phyloP scores from a whole-genome alignment of 2,888 invertebrate species.

The Labia minor region DNA sequence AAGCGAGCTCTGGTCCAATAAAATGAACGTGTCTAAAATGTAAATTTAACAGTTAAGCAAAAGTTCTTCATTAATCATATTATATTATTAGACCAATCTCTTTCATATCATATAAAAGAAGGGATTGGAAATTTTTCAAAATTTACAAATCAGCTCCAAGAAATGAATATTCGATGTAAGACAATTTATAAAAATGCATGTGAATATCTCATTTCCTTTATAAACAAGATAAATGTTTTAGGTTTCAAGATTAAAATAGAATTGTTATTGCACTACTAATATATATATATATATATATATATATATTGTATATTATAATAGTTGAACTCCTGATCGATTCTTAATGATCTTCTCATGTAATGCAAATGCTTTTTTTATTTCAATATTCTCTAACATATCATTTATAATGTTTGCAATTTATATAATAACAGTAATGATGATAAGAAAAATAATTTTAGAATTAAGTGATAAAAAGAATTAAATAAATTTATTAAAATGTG shows the following conservation, averaged over 20 bases:
- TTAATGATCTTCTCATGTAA: too few relatives aligned
- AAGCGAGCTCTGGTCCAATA: neutral
- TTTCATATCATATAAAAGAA: neutral
- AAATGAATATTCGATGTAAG: neutral
- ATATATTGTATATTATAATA: too few relatives aligned
- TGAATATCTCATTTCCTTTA: neutral
- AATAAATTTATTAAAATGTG: too few relatives aligned
- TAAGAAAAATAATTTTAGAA: too few relatives aligned
- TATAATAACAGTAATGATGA: too few relatives aligned
- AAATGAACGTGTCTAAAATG: neutral
- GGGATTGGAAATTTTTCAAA: neutral
- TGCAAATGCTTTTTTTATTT: too few relatives aligned
- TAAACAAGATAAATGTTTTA: neutral
- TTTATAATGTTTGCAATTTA: too few relatives aligned
- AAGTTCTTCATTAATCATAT: neutral
- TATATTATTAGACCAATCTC: neutral
- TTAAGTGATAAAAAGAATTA: too few relatives aligned
- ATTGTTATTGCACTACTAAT: too few relatives aligned
- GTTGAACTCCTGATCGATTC: neutral
- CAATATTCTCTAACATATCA: too few relatives aligned
- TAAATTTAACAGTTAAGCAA: neutral
- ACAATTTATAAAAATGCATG: neutral
- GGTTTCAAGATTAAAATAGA: too few relatives aligned
- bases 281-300: too few relatives aligned
- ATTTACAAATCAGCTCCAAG: neutral